Conservation (phyloP, 2,797 vertebrate genomes). For the Channa striata region DNA sequence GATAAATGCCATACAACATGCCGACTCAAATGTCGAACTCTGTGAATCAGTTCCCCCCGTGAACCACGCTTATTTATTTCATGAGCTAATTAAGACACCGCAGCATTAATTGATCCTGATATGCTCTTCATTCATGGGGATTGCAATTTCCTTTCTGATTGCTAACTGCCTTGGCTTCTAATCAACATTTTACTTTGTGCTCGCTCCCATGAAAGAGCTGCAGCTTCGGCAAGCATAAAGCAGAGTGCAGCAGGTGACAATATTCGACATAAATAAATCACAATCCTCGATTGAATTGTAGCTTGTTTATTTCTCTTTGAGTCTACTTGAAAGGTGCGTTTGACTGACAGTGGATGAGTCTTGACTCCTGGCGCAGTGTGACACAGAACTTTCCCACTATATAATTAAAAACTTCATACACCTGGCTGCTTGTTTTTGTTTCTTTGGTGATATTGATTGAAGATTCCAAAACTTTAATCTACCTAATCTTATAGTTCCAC, state of each 20-base stretch:
- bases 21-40: slow-evolving; percentile 15
- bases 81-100: slow-evolving; percentile 71
- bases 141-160: slow-evolving; percentile 75
- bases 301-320: slow-evolving; percentile 39
- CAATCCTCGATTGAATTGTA: slow-evolving; percentile 18
- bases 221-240: slow-evolving; percentile 17
- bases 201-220: slow-evolving; percentile 49
- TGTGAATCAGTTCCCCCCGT: slow-evolving; percentile 21
- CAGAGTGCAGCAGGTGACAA: slow-evolving; percentile 46
- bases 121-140: slow-evolving; percentile 72
- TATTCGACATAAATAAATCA: slow-evolving; percentile 54
- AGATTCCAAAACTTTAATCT: slow-evolving; percentile 2
- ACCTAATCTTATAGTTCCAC: not conserved
- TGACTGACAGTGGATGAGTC: not conserved
- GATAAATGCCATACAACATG: slow-evolving; percentile 6
- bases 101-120: slow-evolving; percentile 77
- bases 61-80: slow-evolving; percentile 39
- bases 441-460: slow-evolving; percentile 11
- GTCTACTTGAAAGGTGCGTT: slow-evolving; percentile 19
- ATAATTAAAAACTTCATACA: not conserved
- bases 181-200: slow-evolving; percentile 67
- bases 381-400: not conserved
- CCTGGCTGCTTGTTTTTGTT: not conserved
- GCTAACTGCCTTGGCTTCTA: slow-evolving; percentile 66
- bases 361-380: slow-evolving; percentile 7